Evolutionary conservation across 2,113 vertebrate species (phyloP), one percentile per base, ranked within the genome.

Genomic region (Ophiodon elongatus): DNA sequence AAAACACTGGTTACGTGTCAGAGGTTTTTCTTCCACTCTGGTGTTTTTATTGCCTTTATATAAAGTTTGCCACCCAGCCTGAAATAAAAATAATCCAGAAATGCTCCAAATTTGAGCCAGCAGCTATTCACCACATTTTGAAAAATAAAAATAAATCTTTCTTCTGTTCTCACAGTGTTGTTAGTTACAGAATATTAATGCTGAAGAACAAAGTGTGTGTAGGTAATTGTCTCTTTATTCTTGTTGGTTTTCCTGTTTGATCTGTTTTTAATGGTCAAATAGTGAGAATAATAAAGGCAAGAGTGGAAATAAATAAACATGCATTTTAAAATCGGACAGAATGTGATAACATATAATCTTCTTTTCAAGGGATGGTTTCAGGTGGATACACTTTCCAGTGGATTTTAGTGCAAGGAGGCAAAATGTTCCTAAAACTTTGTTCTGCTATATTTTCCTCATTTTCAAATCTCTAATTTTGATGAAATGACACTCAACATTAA

Each of bases 401-500:
- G 73, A 59, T 63, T 83, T 87, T 17, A 56, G n/a, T 9, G 8
- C 25, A 57, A 7, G 1, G n/a, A 60, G 35, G 52, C 10, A 56
- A 76, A 66, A 14, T 45, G 39, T 43, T 45, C 33, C 25, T 0
- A 10, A 59, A 87, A 67, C 56, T 88, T 76, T 57, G 50, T 66
- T 79, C 39, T 29, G 33, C 31, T 45, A 2, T 68, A 50, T 72
- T 59, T 59, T 45, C 41, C 41, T 23, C 33, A 8, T 23, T 62
- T 74, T 74, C 39, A 78, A 66, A 76, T 79, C 52, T 39, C 9
- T 68, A 50, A 82, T 75, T 76, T 71, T 29, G 33, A 80, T 79
- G 65, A 85, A 83, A 76, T 77, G 79, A 82, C 84, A 69, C 57
- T 14, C 59, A 43, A 23, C 3, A 15, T 71, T 71, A 84, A 81